These are phyloP conservation scores for Diabrotica virgifera DNA, from an alignment of 1,140 invertebrate species.

Conservation along the genomic window DNA sequence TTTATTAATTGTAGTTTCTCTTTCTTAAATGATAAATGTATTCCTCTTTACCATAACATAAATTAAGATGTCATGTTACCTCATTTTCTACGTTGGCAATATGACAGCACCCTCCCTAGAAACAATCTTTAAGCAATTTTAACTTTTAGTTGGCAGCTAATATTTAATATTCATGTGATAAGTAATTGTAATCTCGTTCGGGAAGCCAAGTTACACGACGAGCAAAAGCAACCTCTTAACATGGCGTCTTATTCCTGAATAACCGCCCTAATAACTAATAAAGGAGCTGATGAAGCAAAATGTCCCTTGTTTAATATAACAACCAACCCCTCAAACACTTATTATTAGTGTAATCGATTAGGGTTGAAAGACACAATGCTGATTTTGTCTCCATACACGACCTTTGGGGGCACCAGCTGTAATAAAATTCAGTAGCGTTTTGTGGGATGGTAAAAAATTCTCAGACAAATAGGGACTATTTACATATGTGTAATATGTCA, in stretches of 20 bases:
- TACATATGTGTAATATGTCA: too few species aligned
- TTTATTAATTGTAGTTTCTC: too few species aligned
- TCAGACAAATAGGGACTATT: too few species aligned
- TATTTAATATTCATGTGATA: constrained; percentile 33
- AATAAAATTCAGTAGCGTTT: constrained; percentile 5
- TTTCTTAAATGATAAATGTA: too few species aligned
- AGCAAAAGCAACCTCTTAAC: constrained; percentile 23
- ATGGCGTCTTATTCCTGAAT: constrained; percentile 26
- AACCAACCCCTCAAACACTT: constrained; percentile 33
- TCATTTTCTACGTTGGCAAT: too few species aligned
- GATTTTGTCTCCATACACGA: constrained; percentile 23
- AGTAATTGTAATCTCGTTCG: constrained; percentile 23
- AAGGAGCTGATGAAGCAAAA: constrained; percentile 40
- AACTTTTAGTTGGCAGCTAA: constrained; percentile 33
- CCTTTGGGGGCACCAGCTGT: neutral
- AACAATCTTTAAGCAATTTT: constrained; percentile 24
- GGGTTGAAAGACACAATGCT: constrained; percentile 29
- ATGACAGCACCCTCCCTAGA: neutral
- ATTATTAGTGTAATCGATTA: constrained; percentile 35
- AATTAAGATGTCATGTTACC: too few species aligned
- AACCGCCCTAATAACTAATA: constrained; percentile 37
- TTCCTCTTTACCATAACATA: too few species aligned
- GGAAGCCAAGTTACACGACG: neutral
- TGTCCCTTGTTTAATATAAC: constrained; percentile 35
- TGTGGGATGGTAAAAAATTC: too few species aligned